phyloP scores from a whole-genome alignment of 1,140 invertebrate species.

The Aphaenogaster rudis region DNA sequence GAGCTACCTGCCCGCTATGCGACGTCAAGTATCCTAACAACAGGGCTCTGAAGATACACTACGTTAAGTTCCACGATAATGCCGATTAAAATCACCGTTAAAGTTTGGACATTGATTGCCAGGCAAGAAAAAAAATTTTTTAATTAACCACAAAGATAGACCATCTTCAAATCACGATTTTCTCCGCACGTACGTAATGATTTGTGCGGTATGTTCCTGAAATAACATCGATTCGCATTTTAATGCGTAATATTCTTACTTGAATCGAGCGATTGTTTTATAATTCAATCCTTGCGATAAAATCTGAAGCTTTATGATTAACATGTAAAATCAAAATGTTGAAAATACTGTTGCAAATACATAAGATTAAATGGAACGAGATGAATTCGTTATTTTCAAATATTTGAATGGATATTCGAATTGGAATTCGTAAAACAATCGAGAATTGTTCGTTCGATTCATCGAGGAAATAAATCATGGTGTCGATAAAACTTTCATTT shows the following conservation, averaged over 20 bases:
- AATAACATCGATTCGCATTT: neutral
- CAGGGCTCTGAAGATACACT: constrained; percentile 85
- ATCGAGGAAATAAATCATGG: too few species aligned
- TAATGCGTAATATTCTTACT: neutral
- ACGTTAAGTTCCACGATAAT: constrained; percentile 83
- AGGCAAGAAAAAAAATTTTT: neutral
- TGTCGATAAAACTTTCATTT: neutral
- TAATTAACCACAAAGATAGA: neutral
- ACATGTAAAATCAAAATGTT: neutral
- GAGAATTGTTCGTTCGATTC: too few species aligned
- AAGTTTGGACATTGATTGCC: neutral
- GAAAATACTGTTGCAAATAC: neutral
- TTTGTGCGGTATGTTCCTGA: neutral
- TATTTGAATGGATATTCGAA: too few species aligned
- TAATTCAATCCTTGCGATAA: neutral
- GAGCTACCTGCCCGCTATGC: constrained; percentile 81
- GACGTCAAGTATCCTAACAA: constrained; percentile 85
- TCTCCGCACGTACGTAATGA: neutral
- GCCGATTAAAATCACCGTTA: neutral
- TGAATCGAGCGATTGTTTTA: neutral
- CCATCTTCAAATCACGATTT: neutral
- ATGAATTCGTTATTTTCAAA: neutral
- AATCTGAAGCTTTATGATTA: neutral
- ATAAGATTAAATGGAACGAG: neutral
- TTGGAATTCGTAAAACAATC: too few species aligned